Base-by-base conservation (phyloP, 2,888 invertebrate genomes). In the Drosophila recens region DNA sequence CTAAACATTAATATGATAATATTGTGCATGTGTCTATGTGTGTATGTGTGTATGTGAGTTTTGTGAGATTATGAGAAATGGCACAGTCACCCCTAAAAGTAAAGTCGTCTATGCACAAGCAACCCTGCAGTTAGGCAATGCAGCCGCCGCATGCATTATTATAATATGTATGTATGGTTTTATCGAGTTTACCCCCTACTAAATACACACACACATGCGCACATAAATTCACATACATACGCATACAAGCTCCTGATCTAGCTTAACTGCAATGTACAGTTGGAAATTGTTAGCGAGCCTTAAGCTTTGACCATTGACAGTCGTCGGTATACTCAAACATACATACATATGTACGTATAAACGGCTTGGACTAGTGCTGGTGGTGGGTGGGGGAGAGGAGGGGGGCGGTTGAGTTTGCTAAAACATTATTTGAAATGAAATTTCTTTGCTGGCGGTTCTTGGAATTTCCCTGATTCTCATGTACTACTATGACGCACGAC, bases 1-100 rank as follows among this genome's bases (percentile, higher is more conserved):
- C 70, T 52, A 73, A 76, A 77, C 67, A 52, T 64, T 63, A 66
- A 75, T 72, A 75, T 75, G 74, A 79, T 74, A 79, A 77, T 74
- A 53, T 64, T 59, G 45, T 69, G 43, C 59, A 23, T 23, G 23
- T 23, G 23, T 23, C 23, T 23, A 20, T 20, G 20, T 20, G 20
- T 2, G 2, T 20, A 20, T 20, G 13, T 27, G 5, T 27, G 8
- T 33, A 40, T 36, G n/a, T 38, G 33, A 54, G 42, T 58, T 63
- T 34, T 57, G 46, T 49, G 75, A 64, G 75, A 72, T 81, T 78
- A 73, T 82, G 75, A 77, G 67, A 84, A 88, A 82, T 77, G 67
- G 73, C 74, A 79, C 64, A 78, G 76, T 53, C 82, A 83, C 76
- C 83, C 83, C 83, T 83, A 71, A 81, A 72, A 48, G 34, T 42